These are phyloP conservation scores for Leucosticte australis DNA, from an alignment of 2,113 vertebrate genomes.

Conservation along the genomic window DNA sequence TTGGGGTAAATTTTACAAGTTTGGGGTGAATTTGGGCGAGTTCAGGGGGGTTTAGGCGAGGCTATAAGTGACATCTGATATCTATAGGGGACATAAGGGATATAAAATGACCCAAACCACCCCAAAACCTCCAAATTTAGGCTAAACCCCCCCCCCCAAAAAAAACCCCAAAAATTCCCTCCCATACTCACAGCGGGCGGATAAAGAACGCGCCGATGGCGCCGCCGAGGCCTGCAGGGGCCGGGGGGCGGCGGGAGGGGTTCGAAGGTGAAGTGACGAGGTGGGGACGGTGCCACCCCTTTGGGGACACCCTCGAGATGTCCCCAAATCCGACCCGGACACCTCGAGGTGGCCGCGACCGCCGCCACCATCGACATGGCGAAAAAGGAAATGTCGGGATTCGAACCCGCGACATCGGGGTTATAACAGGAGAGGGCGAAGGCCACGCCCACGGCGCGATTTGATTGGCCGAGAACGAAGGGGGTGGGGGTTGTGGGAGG, in stretches of 20 bases:
- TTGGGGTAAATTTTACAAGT: neutral
- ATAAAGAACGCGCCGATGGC: neutral
- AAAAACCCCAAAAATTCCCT: neutral
- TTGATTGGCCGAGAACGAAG: neutral
- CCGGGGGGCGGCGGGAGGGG: neutral
- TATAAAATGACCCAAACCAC: neutral
- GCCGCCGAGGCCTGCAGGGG: neutral
- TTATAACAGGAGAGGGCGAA: accelerated
- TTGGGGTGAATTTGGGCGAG: neutral
- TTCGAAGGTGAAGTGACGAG: neutral
- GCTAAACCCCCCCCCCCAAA: neutral
- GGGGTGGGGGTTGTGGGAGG: neutral
- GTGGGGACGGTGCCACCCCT: neutral
- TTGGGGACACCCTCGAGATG: neutral
- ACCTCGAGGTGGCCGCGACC: neutral
- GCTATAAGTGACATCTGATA: neutral
- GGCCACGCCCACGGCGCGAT: neutral
- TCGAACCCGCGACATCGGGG: neutral
- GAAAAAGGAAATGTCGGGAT: neutral
- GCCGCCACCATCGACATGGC: neutral
- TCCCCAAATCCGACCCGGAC: neutral
- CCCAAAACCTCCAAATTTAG: neutral
- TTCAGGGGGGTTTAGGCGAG: neutral
- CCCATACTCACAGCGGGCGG: neutral
- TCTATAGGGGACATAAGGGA: neutral